Evolutionary conservation across 1,140 invertebrate species (phyloP).

Genomic region (Temnothorax longispinosus): DNA sequence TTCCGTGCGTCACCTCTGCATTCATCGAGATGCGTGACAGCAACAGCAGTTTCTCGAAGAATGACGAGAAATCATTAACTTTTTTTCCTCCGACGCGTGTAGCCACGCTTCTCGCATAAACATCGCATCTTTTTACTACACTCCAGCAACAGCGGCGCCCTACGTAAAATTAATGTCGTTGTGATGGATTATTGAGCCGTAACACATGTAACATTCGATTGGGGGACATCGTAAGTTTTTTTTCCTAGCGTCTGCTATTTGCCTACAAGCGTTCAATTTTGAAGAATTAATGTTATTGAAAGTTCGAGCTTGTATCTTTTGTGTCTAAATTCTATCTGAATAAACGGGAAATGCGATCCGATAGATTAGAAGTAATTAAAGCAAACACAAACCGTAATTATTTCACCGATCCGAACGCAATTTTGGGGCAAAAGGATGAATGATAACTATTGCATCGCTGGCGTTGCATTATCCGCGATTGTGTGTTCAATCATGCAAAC

Average conservation of each 20-base stretch:
- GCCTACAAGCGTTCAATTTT: neutral
- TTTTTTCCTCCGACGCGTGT: constrained; percentile 24
- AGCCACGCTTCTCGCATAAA: constrained; percentile 40
- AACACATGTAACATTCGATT: neutral
- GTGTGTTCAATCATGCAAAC: constrained; percentile 28
- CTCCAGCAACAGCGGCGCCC: neutral
- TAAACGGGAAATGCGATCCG: neutral
- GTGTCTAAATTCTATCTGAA: neutral
- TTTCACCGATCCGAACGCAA: neutral
- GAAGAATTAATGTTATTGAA: neutral
- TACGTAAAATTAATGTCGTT: neutral
- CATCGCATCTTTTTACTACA: constrained; percentile 15
- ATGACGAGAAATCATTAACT: constrained; percentile 62
- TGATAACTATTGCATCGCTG: constrained; percentile 16
- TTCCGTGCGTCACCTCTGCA: constrained; percentile 49
- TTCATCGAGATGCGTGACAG: constrained; percentile 28
- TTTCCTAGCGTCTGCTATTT: neutral
- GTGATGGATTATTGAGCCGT: constrained; percentile 11
- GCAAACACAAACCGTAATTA: neutral
- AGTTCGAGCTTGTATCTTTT: neutral
- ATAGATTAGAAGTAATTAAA: neutral
- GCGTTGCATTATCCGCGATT: constrained; percentile 26
- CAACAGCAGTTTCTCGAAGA: neutral
- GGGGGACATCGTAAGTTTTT: neutral
- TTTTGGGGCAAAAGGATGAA: neutral